phyloP scores from a whole-genome alignment of 2,888 invertebrate genomes.

The Dasysyrphus albostriatus region DNA sequence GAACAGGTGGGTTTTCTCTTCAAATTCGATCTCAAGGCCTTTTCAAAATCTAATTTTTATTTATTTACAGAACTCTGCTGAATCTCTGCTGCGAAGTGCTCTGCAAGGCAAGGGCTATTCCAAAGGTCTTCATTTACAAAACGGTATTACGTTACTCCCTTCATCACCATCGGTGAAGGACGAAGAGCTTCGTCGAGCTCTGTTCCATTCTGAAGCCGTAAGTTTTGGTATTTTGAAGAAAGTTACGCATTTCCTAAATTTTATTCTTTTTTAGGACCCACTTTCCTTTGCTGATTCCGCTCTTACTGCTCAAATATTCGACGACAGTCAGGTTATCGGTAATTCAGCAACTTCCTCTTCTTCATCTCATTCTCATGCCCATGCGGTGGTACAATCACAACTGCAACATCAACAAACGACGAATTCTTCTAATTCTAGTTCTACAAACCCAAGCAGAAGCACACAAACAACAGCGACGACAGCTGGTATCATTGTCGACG shows the following conservation, averaged over 20 bases:
- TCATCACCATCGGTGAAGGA: constrained; percentile 85
- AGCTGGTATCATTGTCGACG: constrained; percentile 83
- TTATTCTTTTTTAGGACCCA: constrained; percentile 78
- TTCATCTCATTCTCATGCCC: constrained; percentile 66
- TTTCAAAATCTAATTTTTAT: background rate
- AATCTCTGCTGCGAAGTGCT: constrained; percentile 92
- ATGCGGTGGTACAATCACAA: constrained; percentile 61
- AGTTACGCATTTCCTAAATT: background rate
- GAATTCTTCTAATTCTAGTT: constrained; percentile 73
- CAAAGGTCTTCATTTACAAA: constrained; percentile 83
- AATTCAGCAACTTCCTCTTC: constrained; percentile 66
- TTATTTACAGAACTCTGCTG: constrained; percentile 84
- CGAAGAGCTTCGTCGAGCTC: constrained; percentile 86
- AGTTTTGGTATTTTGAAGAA: constrained; percentile 45
- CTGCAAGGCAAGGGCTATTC: constrained; percentile 90
- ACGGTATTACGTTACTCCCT: constrained; percentile 81
- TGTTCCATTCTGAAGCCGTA: constrained; percentile 85
- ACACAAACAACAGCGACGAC: constrained; percentile 67
- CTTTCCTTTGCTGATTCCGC: constrained; percentile 83
- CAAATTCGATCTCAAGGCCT: background rate
- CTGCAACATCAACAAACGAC: constrained; percentile 66
- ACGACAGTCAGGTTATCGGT: constrained; percentile 80
- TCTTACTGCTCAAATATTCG: constrained; percentile 82
- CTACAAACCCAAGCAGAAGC: constrained; percentile 73
- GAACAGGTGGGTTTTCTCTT: constrained; percentile 80